Evolutionary conservation across 1,140 invertebrate genomes (phyloP).

Genomic region (Macrosteles quadrilineatus): DNA sequence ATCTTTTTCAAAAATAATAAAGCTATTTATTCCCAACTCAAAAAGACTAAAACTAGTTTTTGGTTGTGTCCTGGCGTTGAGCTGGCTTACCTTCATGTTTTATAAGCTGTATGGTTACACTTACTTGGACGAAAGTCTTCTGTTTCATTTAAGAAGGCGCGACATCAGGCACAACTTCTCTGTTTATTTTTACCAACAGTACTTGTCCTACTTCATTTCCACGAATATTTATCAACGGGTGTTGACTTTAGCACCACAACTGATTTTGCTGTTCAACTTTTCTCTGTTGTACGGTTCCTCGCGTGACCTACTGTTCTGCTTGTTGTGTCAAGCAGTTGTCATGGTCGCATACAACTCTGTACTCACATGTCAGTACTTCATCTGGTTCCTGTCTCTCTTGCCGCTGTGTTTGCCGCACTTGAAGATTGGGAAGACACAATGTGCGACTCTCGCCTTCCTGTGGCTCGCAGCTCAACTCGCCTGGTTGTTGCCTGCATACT

Average conservation of each 20-base stretch:
- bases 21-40: slow-evolving; percentile 61
- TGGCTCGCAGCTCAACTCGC: slow-evolving; percentile 81
- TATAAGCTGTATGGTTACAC: slow-evolving; percentile 83
- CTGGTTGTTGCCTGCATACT: slow-evolving; percentile 91
- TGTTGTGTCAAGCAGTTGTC: slow-evolving; percentile 82
- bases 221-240: slow-evolving; percentile 59
- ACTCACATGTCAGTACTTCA: slow-evolving; percentile 96
- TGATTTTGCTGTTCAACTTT: slow-evolving; percentile 68
- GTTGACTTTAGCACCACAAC: slow-evolving; percentile 72
- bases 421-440: slow-evolving; percentile 54
- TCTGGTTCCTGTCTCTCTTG: slow-evolving; percentile 92
- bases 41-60: slow-evolving; percentile 66
- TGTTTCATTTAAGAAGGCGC: slow-evolving; percentile 89
- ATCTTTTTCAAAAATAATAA: slow-evolving; percentile 12
- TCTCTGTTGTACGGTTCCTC: slow-evolving; percentile 67
- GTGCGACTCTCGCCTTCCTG: slow-evolving; percentile 53
- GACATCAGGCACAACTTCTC: slow-evolving; percentile 98
- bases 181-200: slow-evolving; percentile 91
- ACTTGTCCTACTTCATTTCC: slow-evolving; percentile 61
- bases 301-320: slow-evolving; percentile 76
- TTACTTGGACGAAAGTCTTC: slow-evolving; percentile 89
- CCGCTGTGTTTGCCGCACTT: slow-evolving; percentile 74
- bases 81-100: slow-evolving; percentile 61
- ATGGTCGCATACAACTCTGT: slow-evolving; percentile 97
- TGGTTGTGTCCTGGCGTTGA: slow-evolving; percentile 65